These are phyloP conservation scores for Melanocharis versteri DNA, from an alignment of 2,113 vertebrate species.

Conservation along the genomic window DNA sequence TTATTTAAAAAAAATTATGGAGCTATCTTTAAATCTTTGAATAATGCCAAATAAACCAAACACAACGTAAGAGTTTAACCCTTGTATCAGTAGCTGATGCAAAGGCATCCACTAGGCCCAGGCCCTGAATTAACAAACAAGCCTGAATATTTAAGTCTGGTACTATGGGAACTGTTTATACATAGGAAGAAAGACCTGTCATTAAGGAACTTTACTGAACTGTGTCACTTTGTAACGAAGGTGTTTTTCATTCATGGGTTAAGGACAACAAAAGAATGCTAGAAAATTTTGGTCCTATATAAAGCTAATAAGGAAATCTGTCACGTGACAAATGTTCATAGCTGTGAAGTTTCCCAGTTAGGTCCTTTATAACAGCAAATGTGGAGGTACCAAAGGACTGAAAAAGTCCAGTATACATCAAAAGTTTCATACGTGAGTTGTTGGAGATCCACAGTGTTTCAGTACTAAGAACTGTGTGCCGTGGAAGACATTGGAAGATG, in stretches of 20 bases:
- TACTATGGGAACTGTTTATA: background rate
- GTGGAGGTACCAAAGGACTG: background rate
- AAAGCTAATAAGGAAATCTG: background rate
- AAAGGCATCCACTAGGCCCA: background rate
- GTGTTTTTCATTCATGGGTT: background rate
- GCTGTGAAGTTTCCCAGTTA: background rate
- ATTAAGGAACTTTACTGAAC: background rate
- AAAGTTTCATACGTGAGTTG: background rate
- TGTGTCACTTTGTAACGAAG: background rate
- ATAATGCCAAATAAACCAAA: background rate
- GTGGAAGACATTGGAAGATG: background rate
- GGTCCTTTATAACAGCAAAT: background rate
- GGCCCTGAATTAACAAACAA: background rate
- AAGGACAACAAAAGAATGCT: background rate
- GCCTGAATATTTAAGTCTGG: background rate
- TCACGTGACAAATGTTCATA: background rate
- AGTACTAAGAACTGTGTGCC: background rate
- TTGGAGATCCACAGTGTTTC: background rate
- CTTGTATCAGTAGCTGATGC: background rate
- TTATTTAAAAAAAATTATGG: background rate
- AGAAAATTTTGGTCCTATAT: background rate
- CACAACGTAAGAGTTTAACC: accelerated
- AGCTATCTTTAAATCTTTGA: background rate
- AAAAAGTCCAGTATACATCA: background rate
- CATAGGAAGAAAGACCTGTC: background rate